Conservation (phyloP, 2,797 vertebrate species). For the Myoxocephalus aenaeus region DNA sequence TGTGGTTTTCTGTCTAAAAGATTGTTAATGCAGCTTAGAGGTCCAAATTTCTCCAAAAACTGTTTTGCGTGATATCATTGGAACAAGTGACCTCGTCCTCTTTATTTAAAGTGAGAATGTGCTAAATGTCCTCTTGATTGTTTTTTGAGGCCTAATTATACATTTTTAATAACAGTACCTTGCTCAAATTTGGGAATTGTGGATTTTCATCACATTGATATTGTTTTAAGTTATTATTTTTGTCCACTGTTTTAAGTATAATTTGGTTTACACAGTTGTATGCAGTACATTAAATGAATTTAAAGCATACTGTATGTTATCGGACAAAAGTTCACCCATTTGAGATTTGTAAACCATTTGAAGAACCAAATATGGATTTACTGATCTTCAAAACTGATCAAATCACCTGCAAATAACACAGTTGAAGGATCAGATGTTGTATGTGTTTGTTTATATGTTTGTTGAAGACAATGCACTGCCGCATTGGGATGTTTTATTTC, state of each 20-base stretch:
- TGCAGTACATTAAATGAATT: conserved; percentile 67
- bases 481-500: conserved; percentile 73
- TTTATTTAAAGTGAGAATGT: conserved; percentile 73
- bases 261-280: conserved; percentile 74
- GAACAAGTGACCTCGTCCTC: conserved; percentile 49
- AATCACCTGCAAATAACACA: conserved; percentile 54
- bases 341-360: conserved; percentile 38
- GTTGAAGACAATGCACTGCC: conserved; percentile 85
- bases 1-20: conserved; percentile 44
- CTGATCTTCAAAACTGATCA: conserved; percentile 49
- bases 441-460: conserved; percentile 72
- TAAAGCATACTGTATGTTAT: conserved; percentile 50
- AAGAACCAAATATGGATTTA: conserved; percentile 59
- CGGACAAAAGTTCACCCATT: conserved; percentile 26
- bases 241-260: conserved; percentile 62
- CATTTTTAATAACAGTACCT: conserved; percentile 63
- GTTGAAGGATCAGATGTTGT: conserved; percentile 67
- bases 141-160: conserved; percentile 38
- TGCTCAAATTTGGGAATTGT: conserved; percentile 47
- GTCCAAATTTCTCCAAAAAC: conserved; percentile 58
- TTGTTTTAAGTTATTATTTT: conserved; percentile 83
- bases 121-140: conserved; percentile 51
- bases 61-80: conserved; percentile 40
- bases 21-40: conserved; percentile 63
- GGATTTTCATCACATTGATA: conserved; percentile 74